Percentiles rank a stretch among this genome's conserved stretches.
Evolutionary conservation across 2,888 invertebrate genomes (phyloP).

Genomic region (Dysmachus trigonus): DNA sequence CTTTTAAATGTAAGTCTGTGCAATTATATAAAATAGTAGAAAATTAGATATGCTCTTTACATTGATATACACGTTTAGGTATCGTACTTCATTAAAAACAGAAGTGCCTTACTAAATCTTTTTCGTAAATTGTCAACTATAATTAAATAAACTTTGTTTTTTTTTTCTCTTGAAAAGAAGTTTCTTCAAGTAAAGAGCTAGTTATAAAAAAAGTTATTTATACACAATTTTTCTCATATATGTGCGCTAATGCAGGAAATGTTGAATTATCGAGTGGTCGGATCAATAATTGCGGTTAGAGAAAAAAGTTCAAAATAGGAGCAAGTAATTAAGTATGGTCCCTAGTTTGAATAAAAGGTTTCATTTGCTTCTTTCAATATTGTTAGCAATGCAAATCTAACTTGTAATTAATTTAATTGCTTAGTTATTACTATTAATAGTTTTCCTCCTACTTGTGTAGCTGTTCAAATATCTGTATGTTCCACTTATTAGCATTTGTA

Average conservation of each 20-base stretch:
- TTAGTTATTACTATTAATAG: no score
- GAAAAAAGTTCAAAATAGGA: no score
- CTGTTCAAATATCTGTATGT: no score
- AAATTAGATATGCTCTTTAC: background rate
- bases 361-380: no score
- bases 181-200: background rate
- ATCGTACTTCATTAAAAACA: slow-evolving; percentile 24
- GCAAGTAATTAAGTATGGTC: no score
- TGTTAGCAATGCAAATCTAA: no score
- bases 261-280: background rate
- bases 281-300: background rate
- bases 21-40: background rate
- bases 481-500: no score
- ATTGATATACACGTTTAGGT: background rate
- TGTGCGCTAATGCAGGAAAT: background rate
- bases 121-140: background rate
- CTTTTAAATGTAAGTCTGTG: background rate
- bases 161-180: background rate
- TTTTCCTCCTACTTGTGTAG: no score
- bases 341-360: no score
- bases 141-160: background rate
- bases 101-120: slow-evolving; percentile 22
- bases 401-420: no score
- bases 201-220: background rate
- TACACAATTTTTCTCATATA: background rate